phyloP scores from a whole-genome alignment of 2,888 invertebrate species.

The Lobophora halterata region DNA sequence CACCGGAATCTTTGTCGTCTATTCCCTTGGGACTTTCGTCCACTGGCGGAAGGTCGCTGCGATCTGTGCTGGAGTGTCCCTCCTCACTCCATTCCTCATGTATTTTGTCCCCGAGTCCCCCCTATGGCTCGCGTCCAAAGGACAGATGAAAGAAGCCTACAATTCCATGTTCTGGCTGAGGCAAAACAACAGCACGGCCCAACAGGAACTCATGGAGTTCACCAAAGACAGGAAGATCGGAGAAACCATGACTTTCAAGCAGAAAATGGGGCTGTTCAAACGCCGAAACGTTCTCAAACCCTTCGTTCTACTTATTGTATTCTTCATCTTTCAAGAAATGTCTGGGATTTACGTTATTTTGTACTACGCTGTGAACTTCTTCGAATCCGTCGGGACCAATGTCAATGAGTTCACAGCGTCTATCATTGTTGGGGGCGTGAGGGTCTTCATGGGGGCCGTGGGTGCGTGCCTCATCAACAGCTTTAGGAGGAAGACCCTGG shows the following conservation, averaged over 20 bases:
- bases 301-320: conserved; percentile 82
- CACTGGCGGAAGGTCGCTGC: conserved; percentile 85
- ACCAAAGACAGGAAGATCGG: conserved; percentile 67
- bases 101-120: conserved; percentile 86
- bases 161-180: conserved; percentile 84
- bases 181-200: conserved; percentile 82
- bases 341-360: conserved; percentile 87
- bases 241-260: conserved; percentile 59
- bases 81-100: conserved; percentile 80
- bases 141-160: conserved; percentile 81
- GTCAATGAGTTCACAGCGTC: conserved; percentile 85
- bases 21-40: conserved; percentile 83
- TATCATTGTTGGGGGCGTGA: conserved; percentile 84
- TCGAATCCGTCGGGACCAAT: conserved; percentile 84
- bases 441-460: conserved; percentile 84
- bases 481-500: conserved; percentile 82
- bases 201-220: conserved; percentile 83
- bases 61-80: conserved; percentile 81
- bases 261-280: conserved; percentile 67
- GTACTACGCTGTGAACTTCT: conserved; percentile 86
- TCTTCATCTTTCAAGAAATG: conserved; percentile 86
- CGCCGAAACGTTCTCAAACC: conserved; percentile 83
- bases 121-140: conserved; percentile 83
- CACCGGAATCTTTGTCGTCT: conserved; percentile 85
- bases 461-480: conserved; percentile 84